phyloP scores from a whole-genome alignment of 1,140 invertebrate genomes.

The Contarinia nasturtii region DNA sequence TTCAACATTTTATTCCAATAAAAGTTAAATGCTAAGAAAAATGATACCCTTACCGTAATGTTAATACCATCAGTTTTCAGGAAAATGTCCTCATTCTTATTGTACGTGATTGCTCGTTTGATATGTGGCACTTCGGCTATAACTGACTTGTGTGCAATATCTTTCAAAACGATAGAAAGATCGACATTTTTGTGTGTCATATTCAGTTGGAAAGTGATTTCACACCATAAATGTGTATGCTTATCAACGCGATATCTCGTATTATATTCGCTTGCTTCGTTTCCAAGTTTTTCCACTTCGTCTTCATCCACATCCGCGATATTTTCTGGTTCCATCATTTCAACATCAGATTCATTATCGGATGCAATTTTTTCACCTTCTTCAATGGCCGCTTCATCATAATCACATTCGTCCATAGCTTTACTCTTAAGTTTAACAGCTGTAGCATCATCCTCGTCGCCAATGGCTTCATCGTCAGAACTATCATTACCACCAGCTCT shows the following conservation, averaged over 20 bases:
- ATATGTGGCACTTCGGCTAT: conserved; percentile 67
- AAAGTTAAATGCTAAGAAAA: background rate
- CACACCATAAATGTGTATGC: conserved; percentile 50
- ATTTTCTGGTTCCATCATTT: conserved; percentile 14
- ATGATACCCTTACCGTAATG: conserved; percentile 40
- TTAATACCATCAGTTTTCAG: conserved; percentile 93
- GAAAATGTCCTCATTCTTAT: conserved; percentile 33
- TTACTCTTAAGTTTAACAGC: conserved; percentile 31
- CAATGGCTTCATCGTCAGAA: conserved; percentile 34
- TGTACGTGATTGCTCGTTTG: conserved; percentile 59
- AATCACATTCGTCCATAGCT: conserved; percentile 46
- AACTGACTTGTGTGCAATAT: conserved; percentile 50
- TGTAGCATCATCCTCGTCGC: conserved; percentile 33
- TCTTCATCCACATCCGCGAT: conserved; percentile 24
- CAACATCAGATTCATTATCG: conserved; percentile 26
- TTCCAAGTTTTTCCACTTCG: conserved; percentile 15
- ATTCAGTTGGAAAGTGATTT: conserved; percentile 46
- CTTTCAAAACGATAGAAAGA: conserved; percentile 55
- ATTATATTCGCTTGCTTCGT: conserved; percentile 22
- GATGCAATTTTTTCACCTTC: conserved; percentile 28
- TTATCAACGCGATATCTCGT: conserved; percentile 56
- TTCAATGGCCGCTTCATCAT: conserved; percentile 61
- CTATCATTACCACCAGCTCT: conserved; percentile 12
- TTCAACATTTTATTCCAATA: background rate
- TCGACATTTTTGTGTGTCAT: conserved; percentile 48